Evolutionary conservation across 2,797 vertebrate species (phyloP).

Genomic region (Pantherophis alleghaniensis): DNA sequence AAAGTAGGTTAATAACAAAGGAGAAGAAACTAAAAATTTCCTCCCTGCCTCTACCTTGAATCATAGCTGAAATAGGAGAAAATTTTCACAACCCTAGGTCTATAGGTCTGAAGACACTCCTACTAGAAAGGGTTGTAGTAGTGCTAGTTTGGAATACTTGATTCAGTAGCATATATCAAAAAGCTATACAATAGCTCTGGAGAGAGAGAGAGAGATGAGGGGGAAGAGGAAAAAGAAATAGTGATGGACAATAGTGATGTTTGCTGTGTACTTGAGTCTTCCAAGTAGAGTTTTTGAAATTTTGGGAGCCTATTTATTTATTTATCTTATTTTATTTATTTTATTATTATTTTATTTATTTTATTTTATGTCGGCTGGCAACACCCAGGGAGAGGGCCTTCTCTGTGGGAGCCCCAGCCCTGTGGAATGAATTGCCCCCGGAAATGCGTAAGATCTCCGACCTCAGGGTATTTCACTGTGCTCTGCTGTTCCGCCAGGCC

Average conservation of each 20-base stretch:
- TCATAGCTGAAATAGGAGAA: neutral
- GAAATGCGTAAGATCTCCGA: too few relatives aligned
- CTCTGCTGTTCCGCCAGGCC: too few relatives aligned
- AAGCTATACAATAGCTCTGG: neutral
- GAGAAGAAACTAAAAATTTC: neutral
- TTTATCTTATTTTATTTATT: too few relatives aligned
- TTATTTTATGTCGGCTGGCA: too few relatives aligned
- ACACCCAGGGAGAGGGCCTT: too few relatives aligned
- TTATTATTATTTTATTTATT: too few relatives aligned
- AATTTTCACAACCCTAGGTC: neutral
- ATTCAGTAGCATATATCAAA: neutral
- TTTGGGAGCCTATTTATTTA: neutral
- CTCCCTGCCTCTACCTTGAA: neutral
- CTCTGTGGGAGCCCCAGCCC: too few relatives aligned
- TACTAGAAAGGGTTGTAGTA: neutral
- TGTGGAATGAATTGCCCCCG: too few relatives aligned
- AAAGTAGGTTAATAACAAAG: neutral
- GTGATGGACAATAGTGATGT: neutral
- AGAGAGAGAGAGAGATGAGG: neutral
- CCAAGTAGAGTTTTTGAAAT: neutral
- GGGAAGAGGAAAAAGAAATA: neutral
- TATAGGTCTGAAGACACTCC: neutral
- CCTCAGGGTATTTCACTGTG: too few relatives aligned
- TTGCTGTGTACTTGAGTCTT: neutral
- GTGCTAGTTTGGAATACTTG: neutral